Evolutionary conservation across 2,888 invertebrate species (phyloP).

Genomic region (Macaria liturata): DNA sequence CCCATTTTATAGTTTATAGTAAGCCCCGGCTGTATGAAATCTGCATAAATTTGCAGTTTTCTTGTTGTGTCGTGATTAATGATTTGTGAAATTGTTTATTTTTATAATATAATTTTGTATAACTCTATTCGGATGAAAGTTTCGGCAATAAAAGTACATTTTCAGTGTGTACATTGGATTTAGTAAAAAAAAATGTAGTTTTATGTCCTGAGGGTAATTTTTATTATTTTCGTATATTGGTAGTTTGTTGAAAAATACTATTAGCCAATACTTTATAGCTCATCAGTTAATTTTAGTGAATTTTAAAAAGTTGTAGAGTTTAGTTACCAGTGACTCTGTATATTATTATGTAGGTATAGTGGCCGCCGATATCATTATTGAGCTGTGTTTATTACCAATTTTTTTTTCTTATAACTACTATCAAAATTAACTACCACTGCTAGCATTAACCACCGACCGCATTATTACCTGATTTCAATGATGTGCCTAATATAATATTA

Average conservation of each 20-base stretch:
- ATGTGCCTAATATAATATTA: constrained; percentile 14
- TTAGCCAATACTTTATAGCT: too few relatives aligned
- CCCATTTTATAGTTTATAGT: too few relatives aligned
- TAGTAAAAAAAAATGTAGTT: constrained; percentile 15
- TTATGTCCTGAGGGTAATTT: constrained; percentile 16
- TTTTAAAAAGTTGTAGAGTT: too few relatives aligned
- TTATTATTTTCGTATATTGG: too few relatives aligned
- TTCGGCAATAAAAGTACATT: constrained; percentile 20
- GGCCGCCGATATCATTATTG: too few relatives aligned
- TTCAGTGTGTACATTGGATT: constrained; percentile 22
- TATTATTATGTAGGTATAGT: too few relatives aligned
- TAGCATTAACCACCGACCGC: background rate
- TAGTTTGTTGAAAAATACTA: too few relatives aligned
- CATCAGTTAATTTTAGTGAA: too few relatives aligned
- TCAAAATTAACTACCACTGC: too few relatives aligned
- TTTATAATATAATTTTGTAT: constrained; percentile 61
- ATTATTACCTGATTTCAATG: constrained; percentile 11
- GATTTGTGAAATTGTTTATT: constrained; percentile 72
- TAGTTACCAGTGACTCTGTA: too few relatives aligned
- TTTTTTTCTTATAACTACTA: too few relatives aligned
- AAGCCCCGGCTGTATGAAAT: constrained; percentile 56
- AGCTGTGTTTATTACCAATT: too few relatives aligned
- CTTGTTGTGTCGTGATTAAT: constrained; percentile 70
- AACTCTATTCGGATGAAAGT: constrained; percentile 35
- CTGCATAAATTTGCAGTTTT: constrained; percentile 78